A percentile compares a stretch with the other conserved stretches of the same genome.
phyloP scores from a whole-genome alignment of 2,113 vertebrate genomes.

The Setophaga petechia region DNA sequence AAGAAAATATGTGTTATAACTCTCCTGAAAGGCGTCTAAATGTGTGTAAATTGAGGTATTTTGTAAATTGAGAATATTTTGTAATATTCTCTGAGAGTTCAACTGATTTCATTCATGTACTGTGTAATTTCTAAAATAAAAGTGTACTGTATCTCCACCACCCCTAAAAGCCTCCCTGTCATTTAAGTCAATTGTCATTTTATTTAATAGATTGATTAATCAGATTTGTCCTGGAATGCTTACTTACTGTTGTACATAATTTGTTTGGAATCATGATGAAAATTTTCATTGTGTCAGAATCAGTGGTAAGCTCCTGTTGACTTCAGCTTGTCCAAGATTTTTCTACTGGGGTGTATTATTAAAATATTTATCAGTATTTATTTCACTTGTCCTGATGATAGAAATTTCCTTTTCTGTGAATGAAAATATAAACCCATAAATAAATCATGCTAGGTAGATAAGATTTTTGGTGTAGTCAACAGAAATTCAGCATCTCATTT shows the following conservation, averaged over 20 bases:
- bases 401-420: conserved; percentile 33
- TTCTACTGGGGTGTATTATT: background rate
- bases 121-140: background rate
- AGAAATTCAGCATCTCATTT: background rate
- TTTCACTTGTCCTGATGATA: background rate
- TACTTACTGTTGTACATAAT: background rate
- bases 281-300: background rate
- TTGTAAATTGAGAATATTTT: background rate
- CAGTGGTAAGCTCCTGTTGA: background rate
- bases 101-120: background rate
- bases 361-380: background rate
- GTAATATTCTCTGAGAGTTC: background rate
- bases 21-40: background rate
- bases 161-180: background rate
- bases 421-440: background rate
- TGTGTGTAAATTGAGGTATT: background rate
- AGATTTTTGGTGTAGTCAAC: background rate
- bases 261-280: background rate
- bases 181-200: background rate
- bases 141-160: background rate
- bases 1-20: background rate
- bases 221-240: background rate
- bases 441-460: background rate
- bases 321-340: background rate
- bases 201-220: background rate